Conservation (phyloP, 2,888 invertebrate species). For the Ctena decussata region DNA sequence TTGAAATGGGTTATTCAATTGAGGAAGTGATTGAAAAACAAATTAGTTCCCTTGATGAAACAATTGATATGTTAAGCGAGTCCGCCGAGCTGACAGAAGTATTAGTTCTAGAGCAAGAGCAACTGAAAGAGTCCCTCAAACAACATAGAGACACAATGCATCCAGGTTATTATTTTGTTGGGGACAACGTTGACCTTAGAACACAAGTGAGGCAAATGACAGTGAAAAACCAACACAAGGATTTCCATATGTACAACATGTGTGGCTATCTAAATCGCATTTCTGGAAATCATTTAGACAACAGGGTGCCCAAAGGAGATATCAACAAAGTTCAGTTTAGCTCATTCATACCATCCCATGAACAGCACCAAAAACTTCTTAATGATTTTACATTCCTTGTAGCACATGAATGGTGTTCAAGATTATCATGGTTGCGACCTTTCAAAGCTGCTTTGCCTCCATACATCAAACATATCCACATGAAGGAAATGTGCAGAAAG, state of each 20-base stretch:
- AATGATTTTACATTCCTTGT: slow-evolving; percentile 25
- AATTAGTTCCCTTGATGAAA: slow-evolving; percentile 2
- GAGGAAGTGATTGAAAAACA: slow-evolving; percentile 8
- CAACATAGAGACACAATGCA: slow-evolving; percentile 37
- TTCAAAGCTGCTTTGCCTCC: slow-evolving; percentile 6
- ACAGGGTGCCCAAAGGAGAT: slow-evolving; percentile 21
- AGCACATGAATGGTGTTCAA: slow-evolving; percentile 16
- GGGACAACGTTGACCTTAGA: slow-evolving; percentile 55
- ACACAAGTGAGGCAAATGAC: slow-evolving; percentile 52
- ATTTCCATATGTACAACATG: slow-evolving; percentile 48
- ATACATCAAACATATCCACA: slow-evolving; percentile 19
- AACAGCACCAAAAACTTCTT: not conserved
- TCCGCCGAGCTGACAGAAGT: not conserved
- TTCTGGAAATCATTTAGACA: slow-evolving; percentile 41
- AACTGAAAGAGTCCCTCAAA: slow-evolving; percentile 13
- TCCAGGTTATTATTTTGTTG: slow-evolving; percentile 57
- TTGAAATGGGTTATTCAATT: not conserved
- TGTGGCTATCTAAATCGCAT: slow-evolving; percentile 47
- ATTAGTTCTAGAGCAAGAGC: not conserved
- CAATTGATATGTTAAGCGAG: not conserved
- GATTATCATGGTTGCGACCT: slow-evolving; percentile 15
- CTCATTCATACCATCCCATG: slow-evolving; percentile 22
- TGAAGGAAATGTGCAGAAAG: slow-evolving; percentile 16
- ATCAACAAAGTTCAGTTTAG: slow-evolving; percentile 18
- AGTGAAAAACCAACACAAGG: slow-evolving; percentile 30